These are phyloP conservation scores for Apotomis betuletana DNA, from an alignment of 2,888 invertebrate species.

Conservation along the genomic window DNA sequence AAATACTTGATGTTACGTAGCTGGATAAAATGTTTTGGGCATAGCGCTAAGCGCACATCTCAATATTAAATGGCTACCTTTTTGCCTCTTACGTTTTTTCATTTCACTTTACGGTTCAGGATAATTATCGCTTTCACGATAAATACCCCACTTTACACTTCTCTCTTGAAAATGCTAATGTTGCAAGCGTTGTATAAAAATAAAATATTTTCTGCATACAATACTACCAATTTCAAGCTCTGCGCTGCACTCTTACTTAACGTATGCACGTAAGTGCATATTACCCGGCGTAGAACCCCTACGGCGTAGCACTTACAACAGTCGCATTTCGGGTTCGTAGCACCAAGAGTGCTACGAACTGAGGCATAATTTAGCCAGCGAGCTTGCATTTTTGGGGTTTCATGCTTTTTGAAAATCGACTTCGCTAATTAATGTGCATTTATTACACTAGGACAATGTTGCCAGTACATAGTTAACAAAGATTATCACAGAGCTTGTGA, in stretches of 20 bases:
- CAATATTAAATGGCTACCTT: too few species aligned
- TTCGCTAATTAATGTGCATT: conserved; percentile 6
- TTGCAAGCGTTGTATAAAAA: neutral
- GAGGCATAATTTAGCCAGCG: conserved; percentile 20
- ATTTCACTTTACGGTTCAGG: too few species aligned
- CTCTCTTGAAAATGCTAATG: neutral
- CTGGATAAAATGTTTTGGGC: too few species aligned
- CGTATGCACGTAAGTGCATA: conserved; percentile 27
- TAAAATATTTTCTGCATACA: neutral
- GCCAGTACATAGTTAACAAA: neutral
- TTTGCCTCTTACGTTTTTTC: too few species aligned
- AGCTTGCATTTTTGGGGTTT: conserved; percentile 12
- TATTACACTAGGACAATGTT: neutral
- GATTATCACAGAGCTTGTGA: neutral
- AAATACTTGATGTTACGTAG: too few species aligned
- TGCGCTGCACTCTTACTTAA: conserved; percentile 15
- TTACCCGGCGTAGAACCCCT: conserved; percentile 27
- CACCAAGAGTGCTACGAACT: conserved; percentile 15
- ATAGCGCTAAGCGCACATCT: too few species aligned
- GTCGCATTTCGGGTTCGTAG: conserved; percentile 26
- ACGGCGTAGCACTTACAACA: conserved; percentile 34
- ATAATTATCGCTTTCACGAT: too few species aligned
- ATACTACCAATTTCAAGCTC: conserved; percentile 16
- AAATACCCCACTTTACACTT: neutral
- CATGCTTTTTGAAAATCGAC: conserved; percentile 3